phyloP scores from a whole-genome alignment of 2,113 vertebrate genomes.

The Burhinus oedicnemus region DNA sequence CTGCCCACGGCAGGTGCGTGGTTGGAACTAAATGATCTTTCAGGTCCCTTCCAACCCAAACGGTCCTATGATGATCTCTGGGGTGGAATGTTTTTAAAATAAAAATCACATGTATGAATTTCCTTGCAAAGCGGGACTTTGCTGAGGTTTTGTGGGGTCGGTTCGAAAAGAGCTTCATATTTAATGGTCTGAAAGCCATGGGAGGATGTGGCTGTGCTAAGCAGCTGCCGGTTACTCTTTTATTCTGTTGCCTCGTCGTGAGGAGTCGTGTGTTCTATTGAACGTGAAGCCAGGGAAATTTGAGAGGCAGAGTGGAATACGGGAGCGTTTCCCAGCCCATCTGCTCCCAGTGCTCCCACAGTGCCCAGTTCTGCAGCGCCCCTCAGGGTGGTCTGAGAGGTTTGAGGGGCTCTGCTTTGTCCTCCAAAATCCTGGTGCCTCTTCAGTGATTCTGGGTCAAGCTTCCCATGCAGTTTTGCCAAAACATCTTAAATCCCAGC shows the following conservation, averaged over 20 bases:
- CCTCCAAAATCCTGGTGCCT: neutral
- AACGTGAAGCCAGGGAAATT: neutral
- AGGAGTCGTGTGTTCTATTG: neutral
- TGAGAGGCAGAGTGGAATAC: neutral
- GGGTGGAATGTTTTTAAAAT: neutral
- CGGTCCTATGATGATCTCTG: rapidly evolving
- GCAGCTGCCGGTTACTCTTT: neutral
- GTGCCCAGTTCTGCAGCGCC: neutral
- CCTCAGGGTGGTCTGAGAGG: neutral
- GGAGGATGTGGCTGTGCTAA: neutral
- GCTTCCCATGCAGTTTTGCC: neutral
- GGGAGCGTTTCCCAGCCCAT: neutral
- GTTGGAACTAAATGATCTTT: neutral
- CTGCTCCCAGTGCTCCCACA: neutral
- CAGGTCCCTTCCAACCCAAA: neutral
- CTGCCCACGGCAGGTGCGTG: neutral
- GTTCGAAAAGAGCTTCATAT: neutral
- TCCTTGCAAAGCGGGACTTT: neutral
- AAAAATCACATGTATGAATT: rapidly evolving
- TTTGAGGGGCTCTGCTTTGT: neutral
- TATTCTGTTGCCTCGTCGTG: rapidly evolving
- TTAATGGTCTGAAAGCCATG: neutral
- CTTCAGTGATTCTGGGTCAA: neutral
- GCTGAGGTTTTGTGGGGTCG: neutral
- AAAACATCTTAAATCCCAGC: neutral